Base-by-base conservation (phyloP, 2,888 invertebrate genomes). In the Eumerus sabulonum region DNA sequence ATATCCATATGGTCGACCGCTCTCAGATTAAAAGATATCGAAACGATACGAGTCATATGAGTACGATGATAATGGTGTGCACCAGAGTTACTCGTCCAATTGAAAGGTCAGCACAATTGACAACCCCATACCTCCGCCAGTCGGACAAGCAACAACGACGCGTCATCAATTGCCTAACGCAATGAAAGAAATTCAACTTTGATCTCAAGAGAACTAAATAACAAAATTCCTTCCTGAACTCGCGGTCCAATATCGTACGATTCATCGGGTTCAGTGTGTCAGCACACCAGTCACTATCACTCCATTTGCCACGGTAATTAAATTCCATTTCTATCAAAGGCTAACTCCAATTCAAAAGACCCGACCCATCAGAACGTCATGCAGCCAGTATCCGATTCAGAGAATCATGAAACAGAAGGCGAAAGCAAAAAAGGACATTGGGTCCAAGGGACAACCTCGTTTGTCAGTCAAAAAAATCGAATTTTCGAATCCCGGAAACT, bases 201-300 rank as follows among this genome's bases (percentile, higher is more conserved):
- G 79, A 79, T 79, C 79, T 44, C 35, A 57, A 79, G 73, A 50
- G 44, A 79, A 79, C 35, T 74, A 70, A 79, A 79, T 63, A 70
- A 74, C 57, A 62, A 7, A 27, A 27, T 59, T 54, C 63, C 56
- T 74, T 59, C 54, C 44, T 53, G 68, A 54, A 74, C 73, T 77
- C 66, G 66, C 47, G 7, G 27, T 47, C 16, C 51, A 36, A 45
- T 44, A 45, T 48, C 14, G 44, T n/a, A 2, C 9, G n/a, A 16
- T n/a, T 16, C 2, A 18, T 35, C 13, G 16, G 12, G 14, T 40
- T 7, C 27, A n/a, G 18, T 40, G 40, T n/a, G n/a, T 40, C 12
- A 40, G 40, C 40, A 27, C 7, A 27, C 27, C 27, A 27, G 27
- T 27, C 27, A 7, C 3, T 4, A 27, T 27, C 27, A 27, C 7